Percentiles rank a stretch among this genome's conserved stretches.
Conservation (phyloP, 2,113 vertebrate species). For the Apteryx mantelli region DNA sequence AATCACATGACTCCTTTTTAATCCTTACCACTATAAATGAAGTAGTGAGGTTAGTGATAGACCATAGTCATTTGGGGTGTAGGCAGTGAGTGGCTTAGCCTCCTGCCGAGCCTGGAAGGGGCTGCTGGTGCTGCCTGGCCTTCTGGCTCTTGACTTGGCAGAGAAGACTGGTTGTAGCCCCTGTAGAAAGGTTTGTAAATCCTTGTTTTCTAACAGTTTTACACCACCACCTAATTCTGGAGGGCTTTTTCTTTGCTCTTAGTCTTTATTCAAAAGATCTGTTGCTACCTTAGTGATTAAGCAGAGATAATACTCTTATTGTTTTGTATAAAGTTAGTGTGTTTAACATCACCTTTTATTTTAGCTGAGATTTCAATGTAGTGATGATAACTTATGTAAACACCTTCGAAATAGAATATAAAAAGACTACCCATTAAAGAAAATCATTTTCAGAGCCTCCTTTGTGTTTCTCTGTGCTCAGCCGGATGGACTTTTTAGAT, state of each 20-base stretch:
- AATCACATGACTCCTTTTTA: neutral
- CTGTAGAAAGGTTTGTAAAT: neutral
- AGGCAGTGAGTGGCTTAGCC: neutral
- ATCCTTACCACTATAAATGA: neutral
- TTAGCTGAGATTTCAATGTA: neutral
- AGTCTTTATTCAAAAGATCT: neutral
- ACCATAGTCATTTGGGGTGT: neutral
- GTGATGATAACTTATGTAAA: neutral
- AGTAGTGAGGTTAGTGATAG: neutral
- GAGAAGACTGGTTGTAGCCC: neutral
- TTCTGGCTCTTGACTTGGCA: neutral
- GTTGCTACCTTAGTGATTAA: neutral
- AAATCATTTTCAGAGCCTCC: neutral
- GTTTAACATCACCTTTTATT: neutral
- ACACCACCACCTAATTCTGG: rapidly evolving
- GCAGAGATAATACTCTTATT: neutral
- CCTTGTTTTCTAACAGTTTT: neutral
- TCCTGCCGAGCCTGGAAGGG: neutral
- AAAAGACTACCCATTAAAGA: neutral
- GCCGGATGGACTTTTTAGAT: neutral
- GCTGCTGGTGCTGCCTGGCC: neutral
- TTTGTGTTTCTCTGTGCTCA: neutral
- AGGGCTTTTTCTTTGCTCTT: neutral
- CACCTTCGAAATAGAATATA: neutral
- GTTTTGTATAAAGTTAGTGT: neutral